These are phyloP conservation scores for Latrodectus geometricus DNA, from an alignment of 1,140 invertebrate species.

Conservation along the genomic window DNA sequence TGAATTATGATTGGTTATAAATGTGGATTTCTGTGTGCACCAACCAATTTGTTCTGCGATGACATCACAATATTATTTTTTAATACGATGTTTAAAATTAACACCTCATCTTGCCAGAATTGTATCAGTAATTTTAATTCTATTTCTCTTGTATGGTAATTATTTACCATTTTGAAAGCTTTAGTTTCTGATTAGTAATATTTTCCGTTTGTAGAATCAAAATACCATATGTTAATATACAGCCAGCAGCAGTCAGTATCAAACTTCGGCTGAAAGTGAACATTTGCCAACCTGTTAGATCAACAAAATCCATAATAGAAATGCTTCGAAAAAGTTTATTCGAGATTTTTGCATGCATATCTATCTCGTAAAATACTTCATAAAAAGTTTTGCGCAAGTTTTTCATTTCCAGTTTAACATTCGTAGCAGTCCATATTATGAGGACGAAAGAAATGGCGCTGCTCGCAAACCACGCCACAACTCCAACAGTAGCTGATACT, in stretches of 20 bases:
- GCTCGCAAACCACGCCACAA: neutral
- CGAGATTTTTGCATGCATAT: neutral
- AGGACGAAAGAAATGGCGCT: slow-evolving; percentile 21
- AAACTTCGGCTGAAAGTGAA: slow-evolving; percentile 16
- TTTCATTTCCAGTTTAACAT: neutral
- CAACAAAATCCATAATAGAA: neutral
- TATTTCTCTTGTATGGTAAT: too few relatives aligned
- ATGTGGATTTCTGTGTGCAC: too few relatives aligned
- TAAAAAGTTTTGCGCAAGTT: slow-evolving; percentile 13
- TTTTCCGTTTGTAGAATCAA: slow-evolving; percentile 30
- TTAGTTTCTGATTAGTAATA: neutral
- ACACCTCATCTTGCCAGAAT: too few relatives aligned
- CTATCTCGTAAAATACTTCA: neutral
- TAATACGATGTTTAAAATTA: too few relatives aligned
- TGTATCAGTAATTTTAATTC: too few relatives aligned
- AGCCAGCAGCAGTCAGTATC: slow-evolving; percentile 1
- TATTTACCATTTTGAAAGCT: too few relatives aligned
- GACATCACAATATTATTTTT: too few relatives aligned
- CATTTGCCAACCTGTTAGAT: slow-evolving; percentile 40
- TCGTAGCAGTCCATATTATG: slow-evolving; percentile 7
- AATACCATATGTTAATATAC: slow-evolving; percentile 44
- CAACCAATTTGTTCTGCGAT: too few relatives aligned
- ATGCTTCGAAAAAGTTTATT: neutral
- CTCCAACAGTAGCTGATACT: neutral
- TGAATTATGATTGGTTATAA: too few relatives aligned